A percentile compares a stretch with the other conserved stretches of the same genome.
Evolutionary conservation across 2,888 invertebrate species (phyloP).

Genomic region (Teleogryllus oceanicus): DNA sequence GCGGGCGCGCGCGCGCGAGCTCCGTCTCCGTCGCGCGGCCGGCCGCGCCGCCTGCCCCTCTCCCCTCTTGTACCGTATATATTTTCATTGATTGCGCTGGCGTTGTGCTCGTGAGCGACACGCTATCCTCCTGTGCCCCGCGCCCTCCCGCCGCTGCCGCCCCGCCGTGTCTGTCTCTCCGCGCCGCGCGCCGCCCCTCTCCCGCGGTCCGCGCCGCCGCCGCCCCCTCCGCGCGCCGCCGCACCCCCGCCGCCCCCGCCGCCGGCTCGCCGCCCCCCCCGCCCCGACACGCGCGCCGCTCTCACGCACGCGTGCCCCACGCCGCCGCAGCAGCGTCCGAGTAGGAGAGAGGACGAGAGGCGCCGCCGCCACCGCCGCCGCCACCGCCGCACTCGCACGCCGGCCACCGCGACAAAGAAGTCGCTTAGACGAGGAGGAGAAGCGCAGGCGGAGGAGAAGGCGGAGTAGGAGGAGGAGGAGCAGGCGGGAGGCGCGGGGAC

Average conservation of each 20-base stretch:
- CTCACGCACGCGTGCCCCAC: not conserved
- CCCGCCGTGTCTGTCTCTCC: not conserved
- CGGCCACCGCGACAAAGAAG: too few relatives aligned
- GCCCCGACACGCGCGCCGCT: not conserved
- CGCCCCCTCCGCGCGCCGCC: conserved; percentile 3
- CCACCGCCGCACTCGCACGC: too few relatives aligned
- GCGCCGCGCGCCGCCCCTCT: not conserved
- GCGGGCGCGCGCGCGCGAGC: not conserved
- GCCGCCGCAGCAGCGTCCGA: not conserved
- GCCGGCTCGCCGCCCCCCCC: not conserved
- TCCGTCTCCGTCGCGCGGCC: conserved; percentile 20
- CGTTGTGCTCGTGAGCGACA: conserved; percentile 32
- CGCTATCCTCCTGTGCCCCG: not conserved
- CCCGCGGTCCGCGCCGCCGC: not conserved
- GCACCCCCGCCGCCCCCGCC: conserved; percentile 3
- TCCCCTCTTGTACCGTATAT: conserved; percentile 30
- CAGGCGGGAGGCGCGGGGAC: not conserved
- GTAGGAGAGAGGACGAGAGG: not conserved
- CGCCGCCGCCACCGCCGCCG: too few relatives aligned
- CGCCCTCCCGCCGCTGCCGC: not conserved
- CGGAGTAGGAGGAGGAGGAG: not conserved
- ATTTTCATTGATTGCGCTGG: conserved; percentile 39
- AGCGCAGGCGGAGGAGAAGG: not conserved
- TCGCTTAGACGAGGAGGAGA: not conserved
- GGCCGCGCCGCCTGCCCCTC: not conserved